These are phyloP conservation scores for Squalus acanthias DNA, from an alignment of 2,797 vertebrate genomes.

Conservation along the genomic window DNA sequence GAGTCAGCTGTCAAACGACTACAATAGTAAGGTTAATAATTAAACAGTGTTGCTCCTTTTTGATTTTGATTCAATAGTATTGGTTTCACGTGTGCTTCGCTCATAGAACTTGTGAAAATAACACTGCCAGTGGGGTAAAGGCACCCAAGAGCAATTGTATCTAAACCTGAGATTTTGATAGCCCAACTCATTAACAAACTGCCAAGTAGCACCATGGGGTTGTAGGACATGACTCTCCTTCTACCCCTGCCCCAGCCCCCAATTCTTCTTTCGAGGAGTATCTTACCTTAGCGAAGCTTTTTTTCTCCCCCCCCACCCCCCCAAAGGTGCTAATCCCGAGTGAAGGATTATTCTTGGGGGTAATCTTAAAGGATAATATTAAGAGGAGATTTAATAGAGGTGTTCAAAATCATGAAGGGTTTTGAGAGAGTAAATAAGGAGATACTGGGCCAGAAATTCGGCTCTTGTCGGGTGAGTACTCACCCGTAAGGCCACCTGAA, in stretches of 20 bases:
- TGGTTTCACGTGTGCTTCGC: neutral
- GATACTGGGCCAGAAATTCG: too few relatives aligned
- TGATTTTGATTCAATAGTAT: neutral
- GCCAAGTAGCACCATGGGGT: neutral
- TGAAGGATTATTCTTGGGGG: neutral
- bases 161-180: neutral
- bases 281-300: neutral
- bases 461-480: too few relatives aligned
- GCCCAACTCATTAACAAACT: neutral
- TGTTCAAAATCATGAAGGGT: neutral
- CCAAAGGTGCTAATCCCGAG: neutral
- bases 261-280: neutral
- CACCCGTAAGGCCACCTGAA: too few relatives aligned
- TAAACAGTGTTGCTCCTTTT: neutral
- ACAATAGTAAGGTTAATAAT: neutral
- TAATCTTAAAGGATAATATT: neutral
- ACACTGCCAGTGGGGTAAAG: neutral
- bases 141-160: neutral
- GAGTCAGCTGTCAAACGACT: neutral
- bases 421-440: too few relatives aligned
- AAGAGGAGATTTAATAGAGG: neutral
- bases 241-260: neutral
- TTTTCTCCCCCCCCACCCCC: too few relatives aligned
- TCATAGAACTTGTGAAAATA: neutral
- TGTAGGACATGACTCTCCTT: neutral